These are phyloP conservation scores for Ricordea florida DNA, from an alignment of 92 coral and sea anemone genomes.

Conservation along the genomic window DNA sequence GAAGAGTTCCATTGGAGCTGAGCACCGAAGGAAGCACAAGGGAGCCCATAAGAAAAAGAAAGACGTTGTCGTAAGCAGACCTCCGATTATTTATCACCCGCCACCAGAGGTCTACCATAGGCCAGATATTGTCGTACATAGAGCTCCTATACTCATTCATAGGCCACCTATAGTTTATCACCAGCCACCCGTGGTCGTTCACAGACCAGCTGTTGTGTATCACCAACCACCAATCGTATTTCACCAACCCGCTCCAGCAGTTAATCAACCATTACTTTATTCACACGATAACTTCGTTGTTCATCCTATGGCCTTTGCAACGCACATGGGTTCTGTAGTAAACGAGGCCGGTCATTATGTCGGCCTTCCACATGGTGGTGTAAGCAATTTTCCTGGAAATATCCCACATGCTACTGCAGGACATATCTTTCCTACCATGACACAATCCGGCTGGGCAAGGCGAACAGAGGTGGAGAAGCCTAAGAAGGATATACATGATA, in stretches of 20 bases:
- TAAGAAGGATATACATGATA: background rate
- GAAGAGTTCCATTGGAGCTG: conserved; percentile 18
- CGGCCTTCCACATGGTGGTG: conserved; percentile 90
- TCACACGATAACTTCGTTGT: conserved; percentile 93
- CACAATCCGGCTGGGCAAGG: conserved; percentile 1
- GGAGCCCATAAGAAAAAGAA: conserved; percentile 81
- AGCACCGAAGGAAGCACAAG: conserved; percentile 5
- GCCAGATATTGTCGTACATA: conserved; percentile 97
- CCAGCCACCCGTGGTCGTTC: conserved; percentile 97
- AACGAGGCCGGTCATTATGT: conserved; percentile 94
- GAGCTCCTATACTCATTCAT: conserved; percentile 97
- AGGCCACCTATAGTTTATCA: conserved; percentile 98
- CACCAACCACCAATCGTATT: conserved; percentile 98
- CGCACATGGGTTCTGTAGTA: conserved; percentile 92
- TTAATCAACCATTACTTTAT: conserved; percentile 92
- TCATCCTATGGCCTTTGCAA: conserved; percentile 88
- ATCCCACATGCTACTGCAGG: conserved; percentile 17
- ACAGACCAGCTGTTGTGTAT: conserved; percentile 97
- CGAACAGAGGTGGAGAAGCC: conserved; percentile 52
- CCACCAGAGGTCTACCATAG: conserved; percentile 99
- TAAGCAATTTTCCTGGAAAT: conserved; percentile 76
- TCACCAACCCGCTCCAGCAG: conserved; percentile 98
- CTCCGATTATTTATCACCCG: conserved; percentile 98
- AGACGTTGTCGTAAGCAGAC: conserved; percentile 98
- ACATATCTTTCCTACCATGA: conserved; percentile 6